Evolutionary conservation across 1,140 invertebrate genomes (phyloP).

Genomic region (Danaus melanippus): DNA sequence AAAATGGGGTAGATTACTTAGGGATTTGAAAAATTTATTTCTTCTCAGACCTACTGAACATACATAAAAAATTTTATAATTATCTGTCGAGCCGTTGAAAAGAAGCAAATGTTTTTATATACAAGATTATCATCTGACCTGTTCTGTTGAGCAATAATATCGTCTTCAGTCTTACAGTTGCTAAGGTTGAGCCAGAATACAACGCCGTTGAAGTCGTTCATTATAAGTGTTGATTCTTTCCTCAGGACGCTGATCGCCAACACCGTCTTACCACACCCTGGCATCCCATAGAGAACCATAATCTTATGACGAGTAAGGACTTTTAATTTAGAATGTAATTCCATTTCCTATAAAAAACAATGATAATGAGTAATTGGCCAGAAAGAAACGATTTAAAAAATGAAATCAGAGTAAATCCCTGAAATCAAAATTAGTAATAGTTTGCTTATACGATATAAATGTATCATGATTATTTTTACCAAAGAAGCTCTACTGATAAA

Average conservation of each 20-base stretch:
- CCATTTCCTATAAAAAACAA: conserved; percentile 48
- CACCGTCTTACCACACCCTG: conserved; percentile 79
- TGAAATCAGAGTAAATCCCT: too few relatives aligned
- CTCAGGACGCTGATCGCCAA: conserved; percentile 75
- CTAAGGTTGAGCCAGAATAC: conserved; percentile 70
- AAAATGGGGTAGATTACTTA: too few relatives aligned
- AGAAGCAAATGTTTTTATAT: too few relatives aligned
- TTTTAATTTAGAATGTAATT: conserved; percentile 49
- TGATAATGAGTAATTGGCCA: background rate
- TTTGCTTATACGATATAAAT: too few relatives aligned
- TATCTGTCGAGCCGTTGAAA: too few relatives aligned
- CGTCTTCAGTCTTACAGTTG: conserved; percentile 62
- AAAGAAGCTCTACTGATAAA: conserved; percentile 61
- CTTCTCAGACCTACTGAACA: too few relatives aligned
- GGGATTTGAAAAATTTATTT: too few relatives aligned
- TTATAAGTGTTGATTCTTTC: conserved; percentile 63
- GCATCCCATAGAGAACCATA: conserved; percentile 78
- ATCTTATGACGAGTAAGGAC: conserved; percentile 65
- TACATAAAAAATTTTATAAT: too few relatives aligned
- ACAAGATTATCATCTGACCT: conserved; percentile 37
- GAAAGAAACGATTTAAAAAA: too few relatives aligned
- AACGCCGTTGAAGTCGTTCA: conserved; percentile 52
- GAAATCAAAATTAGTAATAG: too few relatives aligned
- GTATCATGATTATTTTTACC: conserved; percentile 42
- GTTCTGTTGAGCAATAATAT: conserved; percentile 55